Conservation (phyloP, 2,888 invertebrate species). For the Cordilura impudica region DNA sequence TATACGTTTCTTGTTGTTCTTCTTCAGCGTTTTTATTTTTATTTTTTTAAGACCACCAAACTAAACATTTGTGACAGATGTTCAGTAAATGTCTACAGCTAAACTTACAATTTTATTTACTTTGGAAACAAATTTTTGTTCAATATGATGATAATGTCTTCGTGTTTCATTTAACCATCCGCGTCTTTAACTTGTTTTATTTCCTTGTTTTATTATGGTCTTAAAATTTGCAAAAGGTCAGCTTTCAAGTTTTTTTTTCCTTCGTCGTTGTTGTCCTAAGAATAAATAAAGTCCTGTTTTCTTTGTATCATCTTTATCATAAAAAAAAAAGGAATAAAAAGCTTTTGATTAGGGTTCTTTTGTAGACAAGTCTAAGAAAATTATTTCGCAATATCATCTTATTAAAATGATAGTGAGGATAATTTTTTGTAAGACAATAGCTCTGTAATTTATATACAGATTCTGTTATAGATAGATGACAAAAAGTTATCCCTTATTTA, state of each 20-base stretch:
- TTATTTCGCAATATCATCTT: background rate
- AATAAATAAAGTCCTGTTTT: slow-evolving; percentile 18
- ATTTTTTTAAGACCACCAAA: slow-evolving; percentile 31
- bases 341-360: slow-evolving; percentile 7
- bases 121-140: slow-evolving; percentile 11
- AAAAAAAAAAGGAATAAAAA: background rate
- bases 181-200: slow-evolving; percentile 35
- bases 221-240: background rate
- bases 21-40: slow-evolving; percentile 8
- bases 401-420: background rate
- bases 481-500: too few relatives aligned
- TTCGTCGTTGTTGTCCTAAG: background rate
- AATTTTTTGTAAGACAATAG: too few relatives aligned
- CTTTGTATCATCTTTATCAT: background rate
- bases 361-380: background rate
- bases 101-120: slow-evolving; percentile 26
- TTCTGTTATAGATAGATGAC: too few relatives aligned
- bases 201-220: slow-evolving; percentile 23
- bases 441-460: too few relatives aligned
- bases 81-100: slow-evolving; percentile 19
- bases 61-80: slow-evolving; percentile 52
- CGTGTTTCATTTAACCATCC: slow-evolving; percentile 18
- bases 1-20: slow-evolving; percentile 18
- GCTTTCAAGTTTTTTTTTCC: background rate
- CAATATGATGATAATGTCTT: slow-evolving; percentile 31